Evolutionary conservation across 2,113 vertebrate genomes (phyloP).

Genomic region (Sitta europaea): DNA sequence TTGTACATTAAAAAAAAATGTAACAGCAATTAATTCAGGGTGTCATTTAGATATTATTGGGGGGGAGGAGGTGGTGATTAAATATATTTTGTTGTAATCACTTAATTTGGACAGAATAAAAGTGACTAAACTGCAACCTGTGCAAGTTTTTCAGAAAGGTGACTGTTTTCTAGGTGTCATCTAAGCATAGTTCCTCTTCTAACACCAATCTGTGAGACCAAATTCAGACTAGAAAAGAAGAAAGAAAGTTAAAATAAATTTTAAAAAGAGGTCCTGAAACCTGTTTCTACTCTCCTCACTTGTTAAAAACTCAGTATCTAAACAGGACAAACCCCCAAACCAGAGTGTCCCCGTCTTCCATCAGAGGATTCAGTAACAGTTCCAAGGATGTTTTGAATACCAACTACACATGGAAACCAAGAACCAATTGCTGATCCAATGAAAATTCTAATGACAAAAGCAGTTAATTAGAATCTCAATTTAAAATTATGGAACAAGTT

Average conservation of each 20-base stretch:
- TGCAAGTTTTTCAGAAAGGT: background rate
- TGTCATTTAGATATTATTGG: background rate
- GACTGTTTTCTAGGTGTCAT: background rate
- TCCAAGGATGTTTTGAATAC: background rate
- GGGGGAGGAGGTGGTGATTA: accelerated
- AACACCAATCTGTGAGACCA: background rate
- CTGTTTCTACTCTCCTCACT: background rate
- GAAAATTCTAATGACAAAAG: background rate
- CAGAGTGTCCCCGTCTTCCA: background rate
- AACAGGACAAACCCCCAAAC: background rate
- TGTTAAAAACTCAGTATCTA: background rate
- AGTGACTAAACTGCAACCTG: background rate
- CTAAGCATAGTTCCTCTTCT: background rate
- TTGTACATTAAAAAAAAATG: background rate
- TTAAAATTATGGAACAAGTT: background rate
- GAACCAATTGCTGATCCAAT: background rate
- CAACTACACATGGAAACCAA: background rate
- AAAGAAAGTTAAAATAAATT: background rate
- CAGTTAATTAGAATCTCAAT: background rate
- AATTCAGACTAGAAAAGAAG: background rate
- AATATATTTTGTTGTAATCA: background rate
- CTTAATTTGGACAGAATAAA: background rate
- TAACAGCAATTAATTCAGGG: background rate
- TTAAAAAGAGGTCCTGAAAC: background rate
- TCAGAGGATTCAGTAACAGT: background rate